phyloP scores from a whole-genome alignment of 92 coral and sea anemone species.

The Plumapathes pennacea region DNA sequence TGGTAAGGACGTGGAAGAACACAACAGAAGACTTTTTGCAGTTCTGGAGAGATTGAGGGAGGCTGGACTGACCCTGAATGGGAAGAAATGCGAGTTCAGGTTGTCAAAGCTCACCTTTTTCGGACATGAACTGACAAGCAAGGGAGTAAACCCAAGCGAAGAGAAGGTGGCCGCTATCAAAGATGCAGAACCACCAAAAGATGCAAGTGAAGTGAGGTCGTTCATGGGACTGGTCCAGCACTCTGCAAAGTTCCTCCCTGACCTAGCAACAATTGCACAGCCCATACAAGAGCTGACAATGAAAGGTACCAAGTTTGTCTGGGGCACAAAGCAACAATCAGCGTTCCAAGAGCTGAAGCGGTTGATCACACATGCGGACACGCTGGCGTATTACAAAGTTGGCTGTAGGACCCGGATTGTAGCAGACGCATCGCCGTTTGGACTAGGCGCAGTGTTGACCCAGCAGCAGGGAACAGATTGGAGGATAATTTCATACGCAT shows the following conservation, averaged over 20 bases:
- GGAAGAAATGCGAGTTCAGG: not conserved
- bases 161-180: slow-evolving; percentile 42
- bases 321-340: slow-evolving; percentile 21
- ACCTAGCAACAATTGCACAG: not conserved
- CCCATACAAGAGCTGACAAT: slow-evolving; percentile 5
- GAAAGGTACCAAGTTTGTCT: slow-evolving; percentile 7
- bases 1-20: not conserved
- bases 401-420: not conserved
- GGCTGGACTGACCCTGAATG: slow-evolving; percentile 7
- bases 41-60: slow-evolving; percentile 6
- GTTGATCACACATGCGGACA: not conserved
- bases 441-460: slow-evolving; percentile 7
- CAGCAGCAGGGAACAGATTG: slow-evolving; percentile 1
- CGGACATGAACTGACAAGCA: not conserved
- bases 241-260: not conserved
- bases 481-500: not conserved
- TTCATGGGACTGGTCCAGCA: slow-evolving; percentile 37
- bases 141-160: slow-evolving; percentile 28
- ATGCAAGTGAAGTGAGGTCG: slow-evolving; percentile 44
- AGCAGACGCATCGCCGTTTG: slow-evolving; percentile 5
- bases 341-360: slow-evolving; percentile 8
- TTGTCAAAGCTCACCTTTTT: slow-evolving; percentile 4
- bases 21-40: slow-evolving; percentile 1
- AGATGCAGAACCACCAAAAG: slow-evolving; percentile 27
- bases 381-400: slow-evolving; percentile 1